Evolutionary conservation across 2,113 vertebrate genomes (phyloP).

Genomic region (Ailuropoda melanoleuca): DNA sequence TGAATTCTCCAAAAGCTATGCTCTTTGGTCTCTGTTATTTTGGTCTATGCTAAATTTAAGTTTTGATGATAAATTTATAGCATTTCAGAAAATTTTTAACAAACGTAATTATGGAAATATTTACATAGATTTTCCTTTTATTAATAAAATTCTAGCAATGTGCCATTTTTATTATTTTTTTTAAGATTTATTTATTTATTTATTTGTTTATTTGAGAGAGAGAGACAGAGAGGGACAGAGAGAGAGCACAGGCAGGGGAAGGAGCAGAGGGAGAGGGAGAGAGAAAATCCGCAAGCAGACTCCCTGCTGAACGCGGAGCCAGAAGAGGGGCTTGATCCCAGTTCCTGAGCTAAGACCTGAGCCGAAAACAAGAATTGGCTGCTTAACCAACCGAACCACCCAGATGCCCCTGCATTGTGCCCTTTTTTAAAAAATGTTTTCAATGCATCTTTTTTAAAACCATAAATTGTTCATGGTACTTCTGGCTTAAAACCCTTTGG

Average conservation of each 20-base stretch:
- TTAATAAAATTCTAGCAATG: neutral
- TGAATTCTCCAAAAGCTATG: neutral
- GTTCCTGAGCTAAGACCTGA: neutral
- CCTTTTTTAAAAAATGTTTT: neutral
- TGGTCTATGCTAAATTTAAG: neutral
- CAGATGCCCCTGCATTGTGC: neutral
- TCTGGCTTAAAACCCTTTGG: neutral
- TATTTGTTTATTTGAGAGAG: too few relatives aligned
- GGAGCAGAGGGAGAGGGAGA: too few relatives aligned
- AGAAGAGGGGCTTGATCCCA: neutral
- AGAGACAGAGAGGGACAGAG: neutral
- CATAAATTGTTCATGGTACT: neutral
- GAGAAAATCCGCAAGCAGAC: neutral
- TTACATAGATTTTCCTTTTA: neutral
- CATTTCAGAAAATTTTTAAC: neutral
- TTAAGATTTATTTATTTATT: too few relatives aligned
- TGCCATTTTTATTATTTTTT: neutral
- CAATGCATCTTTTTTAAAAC: neutral
- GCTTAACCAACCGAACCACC: too few relatives aligned
- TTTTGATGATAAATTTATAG: neutral
- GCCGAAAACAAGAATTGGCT: too few relatives aligned
- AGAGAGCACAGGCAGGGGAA: neutral
- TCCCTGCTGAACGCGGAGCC: neutral
- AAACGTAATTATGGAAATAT: neutral
- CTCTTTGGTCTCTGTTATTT: neutral